Evolutionary conservation across 2,113 vertebrate genomes (phyloP).

Genomic region (Dissostichus mawsoni): DNA sequence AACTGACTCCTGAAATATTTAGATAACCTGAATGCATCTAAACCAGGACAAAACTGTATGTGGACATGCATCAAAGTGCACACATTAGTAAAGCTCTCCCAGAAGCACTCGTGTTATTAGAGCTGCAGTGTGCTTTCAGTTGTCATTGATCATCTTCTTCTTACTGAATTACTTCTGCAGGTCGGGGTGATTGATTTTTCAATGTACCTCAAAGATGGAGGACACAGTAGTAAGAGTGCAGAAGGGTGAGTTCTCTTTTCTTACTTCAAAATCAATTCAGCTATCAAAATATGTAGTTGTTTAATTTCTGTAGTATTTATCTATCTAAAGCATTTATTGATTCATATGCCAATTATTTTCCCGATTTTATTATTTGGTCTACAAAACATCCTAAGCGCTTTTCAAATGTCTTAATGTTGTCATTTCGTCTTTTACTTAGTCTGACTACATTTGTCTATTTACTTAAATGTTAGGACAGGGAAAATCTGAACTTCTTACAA

Average conservation of each 20-base stretch:
- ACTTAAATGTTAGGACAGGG: too few species aligned
- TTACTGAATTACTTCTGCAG: conserved; percentile 73
- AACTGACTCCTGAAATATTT: background rate
- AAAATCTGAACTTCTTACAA: too few species aligned
- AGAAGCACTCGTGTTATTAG: background rate
- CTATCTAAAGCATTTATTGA: background rate
- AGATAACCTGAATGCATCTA: background rate
- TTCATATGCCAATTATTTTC: background rate
- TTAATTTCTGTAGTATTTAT: too few species aligned
- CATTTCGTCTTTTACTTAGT: too few species aligned
- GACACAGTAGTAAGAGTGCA: conserved; percentile 92
- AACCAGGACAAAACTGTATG: background rate
- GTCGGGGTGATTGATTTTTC: conserved; percentile 99
- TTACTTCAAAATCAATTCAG: background rate
- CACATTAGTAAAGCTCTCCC: background rate
- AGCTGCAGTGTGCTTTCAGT: background rate
- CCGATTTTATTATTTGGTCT: too few species aligned
- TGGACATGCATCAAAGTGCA: background rate
- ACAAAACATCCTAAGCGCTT: too few species aligned
- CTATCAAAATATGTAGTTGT: too few species aligned
- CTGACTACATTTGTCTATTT: too few species aligned
- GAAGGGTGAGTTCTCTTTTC: conserved; percentile 89
- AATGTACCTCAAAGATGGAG: conserved; percentile 98
- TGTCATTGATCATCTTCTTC: conserved; percentile 8
- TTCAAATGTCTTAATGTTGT: too few species aligned